Conservation (phyloP, 2,888 invertebrate species). For the Leucoptera coffeella region DNA sequence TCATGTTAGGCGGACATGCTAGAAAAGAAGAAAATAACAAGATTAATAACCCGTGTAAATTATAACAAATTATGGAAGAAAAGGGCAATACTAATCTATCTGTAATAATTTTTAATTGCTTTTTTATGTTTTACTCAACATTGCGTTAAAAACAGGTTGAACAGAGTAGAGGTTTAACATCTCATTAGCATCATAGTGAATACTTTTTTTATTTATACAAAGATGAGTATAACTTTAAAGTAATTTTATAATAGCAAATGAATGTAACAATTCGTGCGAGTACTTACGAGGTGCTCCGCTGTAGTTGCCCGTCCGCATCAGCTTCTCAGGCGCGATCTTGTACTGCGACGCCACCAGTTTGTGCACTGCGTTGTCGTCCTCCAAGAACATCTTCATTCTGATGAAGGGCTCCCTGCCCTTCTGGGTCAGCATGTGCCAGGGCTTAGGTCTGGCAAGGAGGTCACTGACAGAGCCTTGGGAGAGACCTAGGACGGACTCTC, state of each 20-base stretch:
- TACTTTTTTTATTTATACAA: no score
- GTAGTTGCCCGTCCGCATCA: constrained; percentile 93
- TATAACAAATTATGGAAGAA: no score
- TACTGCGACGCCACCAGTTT: constrained; percentile 95
- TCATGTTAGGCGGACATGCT: constrained; percentile 61
- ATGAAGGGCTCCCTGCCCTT: constrained; percentile 96
- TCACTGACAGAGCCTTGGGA: constrained; percentile 98
- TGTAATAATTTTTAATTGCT: no score
- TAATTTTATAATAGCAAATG: no score
- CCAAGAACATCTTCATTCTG: constrained; percentile 95
- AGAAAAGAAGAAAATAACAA: constrained; percentile 15
- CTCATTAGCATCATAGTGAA: no score
- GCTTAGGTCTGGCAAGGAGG: constrained; percentile 92
- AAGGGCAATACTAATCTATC: no score
- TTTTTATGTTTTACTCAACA: no score
- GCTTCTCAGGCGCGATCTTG: constrained; percentile 95
- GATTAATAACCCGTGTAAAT: background rate
- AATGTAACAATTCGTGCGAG: no score
- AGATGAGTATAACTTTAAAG: no score
- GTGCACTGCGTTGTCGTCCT: constrained; percentile 92
- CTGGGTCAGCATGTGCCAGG: constrained; percentile 98
- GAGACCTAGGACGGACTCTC: constrained; percentile 93
- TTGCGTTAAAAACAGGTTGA: no score
- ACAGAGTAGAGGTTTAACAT: no score
- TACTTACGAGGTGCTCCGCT: constrained; percentile 76